Percentiles rank a stretch among this genome's conserved stretches.
phyloP scores from a whole-genome alignment of 1,140 invertebrate genomes.

The Listronotus bonariensis region DNA sequence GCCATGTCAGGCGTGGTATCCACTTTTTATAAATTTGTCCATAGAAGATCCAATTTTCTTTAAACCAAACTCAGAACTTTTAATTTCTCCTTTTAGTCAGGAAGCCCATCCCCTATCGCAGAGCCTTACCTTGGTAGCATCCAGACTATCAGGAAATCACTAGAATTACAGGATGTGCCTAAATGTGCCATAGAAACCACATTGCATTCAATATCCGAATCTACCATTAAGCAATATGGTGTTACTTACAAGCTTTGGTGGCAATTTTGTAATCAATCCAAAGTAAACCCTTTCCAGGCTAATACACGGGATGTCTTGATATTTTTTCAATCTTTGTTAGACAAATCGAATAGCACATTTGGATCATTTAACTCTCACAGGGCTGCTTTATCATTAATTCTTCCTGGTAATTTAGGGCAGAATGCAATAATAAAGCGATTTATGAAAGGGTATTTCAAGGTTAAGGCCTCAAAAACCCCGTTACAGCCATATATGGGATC shows the following conservation, averaged over 20 bases:
- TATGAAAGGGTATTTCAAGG: conserved; percentile 44
- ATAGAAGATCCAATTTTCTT: neutral
- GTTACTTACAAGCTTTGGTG: conserved; percentile 6
- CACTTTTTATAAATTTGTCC: conserved; percentile 2
- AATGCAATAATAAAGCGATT: conserved; percentile 29
- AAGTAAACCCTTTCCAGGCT: neutral
- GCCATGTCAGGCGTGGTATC: conserved; percentile 6
- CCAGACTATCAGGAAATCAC: conserved; percentile 8
- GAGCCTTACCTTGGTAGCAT: conserved; percentile 6
- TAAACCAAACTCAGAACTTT: neutral
- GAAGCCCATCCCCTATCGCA: neutral
- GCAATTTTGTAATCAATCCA: conserved; percentile 7
- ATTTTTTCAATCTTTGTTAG: no score
- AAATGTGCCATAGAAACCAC: no score
- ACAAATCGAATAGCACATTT: neutral
- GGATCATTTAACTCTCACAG: conserved; percentile 15
- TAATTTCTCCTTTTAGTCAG: conserved; percentile 18
- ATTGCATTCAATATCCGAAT: neutral
- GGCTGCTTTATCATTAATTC: conserved; percentile 18
- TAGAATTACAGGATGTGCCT: no score
- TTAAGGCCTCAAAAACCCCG: conserved; percentile 37
- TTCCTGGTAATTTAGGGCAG: conserved; percentile 6
- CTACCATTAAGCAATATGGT: conserved; percentile 16
- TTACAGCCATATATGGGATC: conserved; percentile 46
- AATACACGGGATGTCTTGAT: no score